Base-by-base conservation (phyloP, 2,113 vertebrate species). In the Dissostichus mawsoni region DNA sequence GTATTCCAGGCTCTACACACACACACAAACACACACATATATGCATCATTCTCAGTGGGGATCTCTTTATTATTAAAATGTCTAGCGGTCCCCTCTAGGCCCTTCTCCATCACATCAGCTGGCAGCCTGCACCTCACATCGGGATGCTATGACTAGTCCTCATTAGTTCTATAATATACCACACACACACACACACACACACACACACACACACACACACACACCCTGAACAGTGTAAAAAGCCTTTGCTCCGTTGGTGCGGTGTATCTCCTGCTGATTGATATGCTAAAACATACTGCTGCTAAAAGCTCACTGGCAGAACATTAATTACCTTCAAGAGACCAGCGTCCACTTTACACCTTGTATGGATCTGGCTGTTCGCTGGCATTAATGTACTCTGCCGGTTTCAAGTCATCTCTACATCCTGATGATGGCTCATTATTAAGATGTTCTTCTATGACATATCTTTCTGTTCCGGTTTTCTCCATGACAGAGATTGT, bases 1-100 rank as follows among this genome's bases (percentile, higher is more conserved):
- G n/a, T 74, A 80, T 74, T 67, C 44, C 50, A 77, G 29, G 11
- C 52, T 74, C 11, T 16, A 57, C 52, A 52, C 55, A 74, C 29
- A 44, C 57, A 66, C 52, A 66, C 70, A 58, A 3, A 41, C 69
- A 89, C 69, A 68, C 56, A 67, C 74, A 79, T 53, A 71, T 66
- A 76, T 11, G 20, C 56, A 81, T 20, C 52, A 57, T 51, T 83
- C 82, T 87, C 64, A 84, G 69, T 69, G 58, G 73, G 65, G 53
- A 83, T 64, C 69, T 87, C 76, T 90, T 78, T 83, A 87, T 90
- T 89, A 91, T 89, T 87, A 86, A 91, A 83, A 91, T 90, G 77
- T 85, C 82, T 90, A 51, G 58, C 55, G 10, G 73, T 85, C 76
- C 85, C 85, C 90, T 83, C 84, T 36, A 89, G 90, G 86, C 80